These are phyloP conservation scores for Prolemur simus DNA, from an alignment of 2,113 vertebrate genomes.

Conservation along the genomic window DNA sequence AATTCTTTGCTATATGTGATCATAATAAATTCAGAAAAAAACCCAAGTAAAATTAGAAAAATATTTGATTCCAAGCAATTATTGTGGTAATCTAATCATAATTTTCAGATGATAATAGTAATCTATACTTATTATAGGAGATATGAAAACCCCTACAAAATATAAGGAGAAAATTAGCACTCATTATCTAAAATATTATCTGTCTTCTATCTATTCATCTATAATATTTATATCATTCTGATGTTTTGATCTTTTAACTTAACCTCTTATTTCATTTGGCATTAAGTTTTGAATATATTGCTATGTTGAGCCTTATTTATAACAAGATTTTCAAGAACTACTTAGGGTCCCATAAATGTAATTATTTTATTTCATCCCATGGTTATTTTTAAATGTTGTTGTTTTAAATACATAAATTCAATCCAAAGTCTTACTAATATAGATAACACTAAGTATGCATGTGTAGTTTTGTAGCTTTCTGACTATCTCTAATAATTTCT, in stretches of 20 bases:
- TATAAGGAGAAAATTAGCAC: background rate
- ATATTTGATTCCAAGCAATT: background rate
- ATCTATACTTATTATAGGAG: background rate
- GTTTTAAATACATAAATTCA: background rate
- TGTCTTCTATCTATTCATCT: background rate
- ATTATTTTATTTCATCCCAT: background rate
- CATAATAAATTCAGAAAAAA: background rate
- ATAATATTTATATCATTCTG: background rate
- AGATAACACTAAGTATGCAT: background rate
- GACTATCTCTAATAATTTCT: background rate
- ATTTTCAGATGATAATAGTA: background rate
- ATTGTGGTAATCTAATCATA: background rate
- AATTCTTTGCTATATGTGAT: background rate
- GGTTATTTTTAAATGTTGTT: background rate
- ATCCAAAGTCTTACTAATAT: background rate
- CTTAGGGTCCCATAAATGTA: background rate
- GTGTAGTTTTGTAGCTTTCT: background rate
- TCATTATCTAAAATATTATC: background rate
- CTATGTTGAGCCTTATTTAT: background rate
- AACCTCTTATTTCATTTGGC: background rate
- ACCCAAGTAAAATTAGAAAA: background rate
- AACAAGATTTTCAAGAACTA: background rate
- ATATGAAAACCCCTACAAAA: background rate
- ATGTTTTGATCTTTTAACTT: background rate
- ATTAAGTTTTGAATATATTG: background rate